phyloP scores from a whole-genome alignment of 2,113 vertebrate species.

The Coracopsis vasa region DNA sequence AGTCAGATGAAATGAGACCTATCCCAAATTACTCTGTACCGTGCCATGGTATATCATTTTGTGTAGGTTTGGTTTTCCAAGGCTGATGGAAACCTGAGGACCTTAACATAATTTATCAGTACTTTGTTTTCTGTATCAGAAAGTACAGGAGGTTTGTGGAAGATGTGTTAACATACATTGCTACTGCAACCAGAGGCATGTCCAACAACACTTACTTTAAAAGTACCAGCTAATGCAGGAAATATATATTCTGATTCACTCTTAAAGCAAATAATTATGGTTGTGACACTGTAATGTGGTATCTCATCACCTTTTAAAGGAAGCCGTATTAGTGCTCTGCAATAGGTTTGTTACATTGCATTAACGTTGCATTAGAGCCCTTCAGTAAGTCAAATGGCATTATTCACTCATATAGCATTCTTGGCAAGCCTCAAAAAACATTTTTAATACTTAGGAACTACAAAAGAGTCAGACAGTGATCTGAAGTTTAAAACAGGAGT shows the following conservation, averaged over 20 bases:
- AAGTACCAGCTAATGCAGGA: not conserved
- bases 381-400: conserved; percentile 28
- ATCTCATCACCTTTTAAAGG: not conserved
- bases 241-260: not conserved
- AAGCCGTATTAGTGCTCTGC: not conserved
- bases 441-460: conserved; percentile 17
- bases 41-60: not conserved
- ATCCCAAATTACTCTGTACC: not conserved
- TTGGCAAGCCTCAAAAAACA: conserved; percentile 16
- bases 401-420: not conserved
- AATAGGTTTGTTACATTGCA: not conserved
- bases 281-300: not conserved
- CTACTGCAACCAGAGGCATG: not conserved
- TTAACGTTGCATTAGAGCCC: conserved; percentile 11
- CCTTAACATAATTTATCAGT: not conserved
- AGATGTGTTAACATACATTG: not conserved
- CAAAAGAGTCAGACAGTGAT: not conserved
- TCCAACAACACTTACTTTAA: not conserved
- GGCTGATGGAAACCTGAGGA: not conserved
- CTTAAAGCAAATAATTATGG: not conserved
- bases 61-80: not conserved
- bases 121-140: not conserved
- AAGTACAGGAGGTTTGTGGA: not conserved
- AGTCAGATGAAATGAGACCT: not conserved
- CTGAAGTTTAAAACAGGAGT: not conserved